These are phyloP conservation scores for Sesamia nonagrioides DNA, from an alignment of 1,140 invertebrate species.

Conservation along the genomic window DNA sequence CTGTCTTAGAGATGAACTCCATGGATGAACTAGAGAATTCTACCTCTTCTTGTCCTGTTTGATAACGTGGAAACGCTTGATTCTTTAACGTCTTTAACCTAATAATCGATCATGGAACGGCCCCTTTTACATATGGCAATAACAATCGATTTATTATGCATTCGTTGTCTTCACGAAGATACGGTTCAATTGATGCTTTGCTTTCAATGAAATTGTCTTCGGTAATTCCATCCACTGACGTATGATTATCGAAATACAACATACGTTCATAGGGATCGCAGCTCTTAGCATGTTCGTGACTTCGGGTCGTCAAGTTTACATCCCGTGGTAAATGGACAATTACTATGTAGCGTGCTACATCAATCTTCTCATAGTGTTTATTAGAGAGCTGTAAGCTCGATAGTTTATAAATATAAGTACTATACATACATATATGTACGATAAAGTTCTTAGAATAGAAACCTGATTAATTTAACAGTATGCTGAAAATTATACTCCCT, in stretches of 20 bases:
- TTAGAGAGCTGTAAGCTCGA: not conserved
- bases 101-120: conserved; percentile 41
- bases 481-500: conserved; percentile 26
- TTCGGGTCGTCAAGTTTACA: conserved; percentile 36
- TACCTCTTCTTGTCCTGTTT: not conserved
- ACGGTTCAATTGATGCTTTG: conserved; percentile 57
- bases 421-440: no score
- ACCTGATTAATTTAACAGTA: conserved; percentile 32
- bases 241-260: conserved; percentile 42
- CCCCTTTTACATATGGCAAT: conserved; percentile 54
- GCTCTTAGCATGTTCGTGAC: conserved; percentile 52
- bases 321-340: conserved; percentile 56
- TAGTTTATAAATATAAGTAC: not conserved
- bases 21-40: conserved; percentile 20
- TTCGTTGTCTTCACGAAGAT: conserved; percentile 56
- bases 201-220: conserved; percentile 48
- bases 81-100: not conserved
- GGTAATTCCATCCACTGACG: conserved; percentile 16
- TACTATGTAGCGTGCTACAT: conserved; percentile 43
- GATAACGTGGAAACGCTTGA: not conserved
- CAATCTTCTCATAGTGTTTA: conserved; percentile 24
- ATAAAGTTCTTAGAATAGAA: conserved; percentile 28
- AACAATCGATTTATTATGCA: conserved; percentile 62
- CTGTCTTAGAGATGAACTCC: conserved; percentile 39
- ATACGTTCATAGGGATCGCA: conserved; percentile 27